Evolutionary conservation across 1,140 invertebrate genomes (phyloP).

Genomic region (Monochamus saltuarius): DNA sequence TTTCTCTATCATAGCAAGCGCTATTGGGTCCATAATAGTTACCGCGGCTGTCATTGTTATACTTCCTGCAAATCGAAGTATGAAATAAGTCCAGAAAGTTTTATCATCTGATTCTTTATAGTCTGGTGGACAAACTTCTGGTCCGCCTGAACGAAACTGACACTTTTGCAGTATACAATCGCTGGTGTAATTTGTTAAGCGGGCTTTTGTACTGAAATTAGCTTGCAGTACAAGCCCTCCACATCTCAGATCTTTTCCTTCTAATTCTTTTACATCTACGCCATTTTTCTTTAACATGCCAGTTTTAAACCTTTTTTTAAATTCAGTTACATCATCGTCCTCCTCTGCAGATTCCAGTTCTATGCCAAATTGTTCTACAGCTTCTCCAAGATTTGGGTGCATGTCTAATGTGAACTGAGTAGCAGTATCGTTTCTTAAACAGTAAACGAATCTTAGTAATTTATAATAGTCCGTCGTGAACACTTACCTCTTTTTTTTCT

Average conservation of each 20-base stretch:
- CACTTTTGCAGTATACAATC: conserved; percentile 72
- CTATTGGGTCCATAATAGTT: conserved; percentile 80
- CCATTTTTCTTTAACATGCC: conserved; percentile 61
- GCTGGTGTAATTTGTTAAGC: conserved; percentile 52
- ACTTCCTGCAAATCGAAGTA: conserved; percentile 70
- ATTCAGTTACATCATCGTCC: conserved; percentile 63
- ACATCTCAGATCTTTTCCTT: conserved; percentile 69
- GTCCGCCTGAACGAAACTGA: conserved; percentile 66
- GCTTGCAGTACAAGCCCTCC: conserved; percentile 65
- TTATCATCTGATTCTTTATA: conserved; percentile 71
- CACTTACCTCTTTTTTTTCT: conserved; percentile 51
- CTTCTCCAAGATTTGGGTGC: conserved; percentile 68
- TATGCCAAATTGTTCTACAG: conserved; percentile 69
- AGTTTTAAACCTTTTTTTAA: conserved; percentile 66
- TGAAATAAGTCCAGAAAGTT: conserved; percentile 79
- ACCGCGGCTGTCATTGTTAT: conserved; percentile 74
- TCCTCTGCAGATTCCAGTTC: conserved; percentile 69
- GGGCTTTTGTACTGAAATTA: conserved; percentile 57
- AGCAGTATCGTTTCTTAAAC: conserved; percentile 24
- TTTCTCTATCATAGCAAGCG: conserved; percentile 76
- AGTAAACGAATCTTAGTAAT: neutral
- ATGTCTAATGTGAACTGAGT: conserved; percentile 58
- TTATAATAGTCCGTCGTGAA: neutral
- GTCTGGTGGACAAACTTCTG: conserved; percentile 72
- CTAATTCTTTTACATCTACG: conserved; percentile 68